These are phyloP conservation scores for Orcinus orca DNA, from an alignment of 2,113 vertebrate species.

Conservation along the genomic window DNA sequence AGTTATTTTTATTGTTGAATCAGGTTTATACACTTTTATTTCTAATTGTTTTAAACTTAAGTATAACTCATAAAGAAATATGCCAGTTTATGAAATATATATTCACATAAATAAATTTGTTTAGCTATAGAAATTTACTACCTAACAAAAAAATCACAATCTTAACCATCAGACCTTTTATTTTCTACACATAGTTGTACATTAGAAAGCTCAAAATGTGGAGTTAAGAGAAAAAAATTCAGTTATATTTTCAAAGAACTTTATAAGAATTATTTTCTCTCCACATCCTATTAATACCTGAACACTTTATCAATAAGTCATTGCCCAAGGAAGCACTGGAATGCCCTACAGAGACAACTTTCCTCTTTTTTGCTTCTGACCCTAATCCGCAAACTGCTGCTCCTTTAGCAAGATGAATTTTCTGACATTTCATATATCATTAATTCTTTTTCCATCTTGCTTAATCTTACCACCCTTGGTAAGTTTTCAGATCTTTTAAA, in stretches of 20 bases:
- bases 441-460: slow-evolving; percentile 46
- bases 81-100: background rate
- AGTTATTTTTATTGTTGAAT: background rate
- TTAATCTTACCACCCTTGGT: background rate
- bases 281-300: background rate
- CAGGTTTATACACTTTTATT: background rate
- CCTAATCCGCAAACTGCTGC: background rate
- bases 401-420: slow-evolving; percentile 34
- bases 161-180: background rate
- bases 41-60: background rate
- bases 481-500: slow-evolving; percentile 38
- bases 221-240: background rate
- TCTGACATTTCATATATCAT: slow-evolving; percentile 6
- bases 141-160: background rate
- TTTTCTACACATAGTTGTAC: background rate
- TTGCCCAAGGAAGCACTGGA: background rate
- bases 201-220: background rate
- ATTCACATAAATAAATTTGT: background rate
- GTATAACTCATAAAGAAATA: background rate
- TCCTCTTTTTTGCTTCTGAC: background rate
- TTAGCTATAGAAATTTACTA: background rate
- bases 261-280: background rate
- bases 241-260: background rate
- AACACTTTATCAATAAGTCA: background rate
- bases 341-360: background rate